Base-by-base conservation (phyloP, 1,140 invertebrate species). In the Pachypsylla venusta region DNA sequence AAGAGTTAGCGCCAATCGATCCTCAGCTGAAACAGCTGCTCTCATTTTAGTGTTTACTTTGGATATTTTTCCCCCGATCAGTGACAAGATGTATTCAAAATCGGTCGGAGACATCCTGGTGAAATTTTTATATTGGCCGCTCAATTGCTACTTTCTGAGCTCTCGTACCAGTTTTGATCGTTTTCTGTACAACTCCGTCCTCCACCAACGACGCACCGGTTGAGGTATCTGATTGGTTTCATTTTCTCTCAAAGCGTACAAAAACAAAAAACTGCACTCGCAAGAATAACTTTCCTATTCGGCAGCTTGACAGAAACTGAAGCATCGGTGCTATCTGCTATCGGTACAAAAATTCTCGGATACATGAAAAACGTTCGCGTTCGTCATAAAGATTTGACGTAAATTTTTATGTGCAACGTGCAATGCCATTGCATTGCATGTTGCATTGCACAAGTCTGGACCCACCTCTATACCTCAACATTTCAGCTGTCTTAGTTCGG, bases 61-160 rank as follows among this genome's bases (percentile, higher is more conserved):
- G 19, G 59, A 54, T 58, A 65, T 61, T 56, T 58, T 53, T 27
- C 54, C 39, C 30, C 60, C 59, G 61, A 67, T 54, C 59, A 54
- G 40, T 26, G 60, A 25, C 57, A 67, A 60, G 39, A 66, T 67
- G 25, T 12, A 58, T 62, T 68, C 60, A 63, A 68, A 68, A 60
- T 68, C 63, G 25, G 54, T 35, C 53, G 42, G 53, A 14, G 39
- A 58, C 65, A 68, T 66, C 61, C 65, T 61, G 16, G 57, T 58
- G 58, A 67, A 67, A 35, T 64, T 66, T 59, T 59, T 39, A 53
- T 48, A 59, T 27, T 59, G 19, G 40, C 57, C 0, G 20, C 2
- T 2, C 25, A 48, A 48, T 48, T 48, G 42, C 42, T 48, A 22
- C 42, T 48, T 22, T 48, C 42, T 55, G 54, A 26, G 24, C 24